Evolutionary conservation across 1,140 invertebrate species (phyloP), one percentile per base, ranked within the genome.

Genomic region (Andricus grossulariae): DNA sequence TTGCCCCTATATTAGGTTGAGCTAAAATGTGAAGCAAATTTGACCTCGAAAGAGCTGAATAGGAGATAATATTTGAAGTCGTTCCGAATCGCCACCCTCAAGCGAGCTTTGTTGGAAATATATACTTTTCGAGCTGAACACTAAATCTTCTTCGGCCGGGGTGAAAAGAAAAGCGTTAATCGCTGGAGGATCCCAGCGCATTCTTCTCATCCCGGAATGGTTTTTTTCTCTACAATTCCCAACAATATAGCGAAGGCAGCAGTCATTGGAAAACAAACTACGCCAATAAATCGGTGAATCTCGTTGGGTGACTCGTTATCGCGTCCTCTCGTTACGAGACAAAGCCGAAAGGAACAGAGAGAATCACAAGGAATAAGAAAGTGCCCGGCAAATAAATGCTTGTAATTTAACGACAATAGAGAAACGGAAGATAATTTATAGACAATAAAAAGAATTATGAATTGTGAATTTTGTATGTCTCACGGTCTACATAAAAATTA

Each of bases 231-330:
- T 25, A 16, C 57, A 66, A 66, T 66, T 66, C 21, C 19, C 21
- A 32, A 25, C 57, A 66, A 66, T 32, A 66, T 66, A 66, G 25
- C 19, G 25, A 25, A 21, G 19, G 12, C 57, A 66, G 57, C 57
- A 66, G 57, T 66, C 57, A 66, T 66, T 21, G 21, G 57, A 66
- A 66, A 66, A 66, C 25, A 66, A 66, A 66, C 57, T 66, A 21
- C 57, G 25, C 57, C 57, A 66, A 66, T 66, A 66, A 66, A 66
- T 66, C 57, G 57, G 57, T 32, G 25, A 66, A 55, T 55, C 52
- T 55, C 52, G 52, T 55, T 55, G 52, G 52, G 39, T 21, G 21
- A 32, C 25, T 66, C 57, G 57, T 66, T 66, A 66, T 66, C 57
- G 57, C 57, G 57, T 66, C 39, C 19, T 15, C 57, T 66, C 57